Percentiles rank a stretch among this genome's conserved stretches.
These are phyloP conservation scores for Oscheius sp. DNA, from an alignment of 2,888 invertebrate species.

Conservation along the genomic window DNA sequence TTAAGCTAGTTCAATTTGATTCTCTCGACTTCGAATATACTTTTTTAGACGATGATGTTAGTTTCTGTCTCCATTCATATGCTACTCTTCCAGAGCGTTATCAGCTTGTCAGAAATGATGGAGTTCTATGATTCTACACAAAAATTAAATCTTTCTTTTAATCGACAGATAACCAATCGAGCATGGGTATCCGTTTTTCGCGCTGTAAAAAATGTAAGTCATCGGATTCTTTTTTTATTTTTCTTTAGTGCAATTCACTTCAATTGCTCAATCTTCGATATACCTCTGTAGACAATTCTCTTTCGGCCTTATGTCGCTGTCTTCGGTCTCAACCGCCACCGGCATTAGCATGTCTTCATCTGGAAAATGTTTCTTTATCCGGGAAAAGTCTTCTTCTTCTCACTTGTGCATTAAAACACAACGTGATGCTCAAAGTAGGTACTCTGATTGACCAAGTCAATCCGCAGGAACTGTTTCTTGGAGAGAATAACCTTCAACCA, in stretches of 20 bases:
- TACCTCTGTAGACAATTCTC: conserved; percentile 76
- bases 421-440: conserved; percentile 71
- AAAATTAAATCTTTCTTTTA: conserved; percentile 81
- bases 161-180: conserved; percentile 80
- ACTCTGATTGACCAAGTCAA: conserved; percentile 51
- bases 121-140: conserved; percentile 88
- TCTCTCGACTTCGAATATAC: conserved; percentile 79
- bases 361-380: conserved; percentile 81
- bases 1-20: conserved; percentile 81
- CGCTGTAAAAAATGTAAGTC: conserved; percentile 80
- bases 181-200: conserved; percentile 86
- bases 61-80: conserved; percentile 16
- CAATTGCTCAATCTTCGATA: conserved; percentile 79
- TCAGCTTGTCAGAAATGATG: conserved; percentile 87
- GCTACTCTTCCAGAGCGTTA: conserved; percentile 74
- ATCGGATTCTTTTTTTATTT: background rate
- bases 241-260: conserved; percentile 78
- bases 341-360: conserved; percentile 80
- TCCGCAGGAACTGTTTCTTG: conserved; percentile 80
- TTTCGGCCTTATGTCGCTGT: conserved; percentile 73
- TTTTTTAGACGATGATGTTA: conserved; percentile 80
- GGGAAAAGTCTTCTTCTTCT: conserved; percentile 82
- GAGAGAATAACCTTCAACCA: conserved; percentile 82
- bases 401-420: conserved; percentile 80
- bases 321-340: conserved; percentile 77